A percentile compares a stretch with the other conserved stretches of the same genome.
These are phyloP conservation scores for Orestias chungarensis DNA, from an alignment of 2,797 vertebrate genomes.

Conservation along the genomic window DNA sequence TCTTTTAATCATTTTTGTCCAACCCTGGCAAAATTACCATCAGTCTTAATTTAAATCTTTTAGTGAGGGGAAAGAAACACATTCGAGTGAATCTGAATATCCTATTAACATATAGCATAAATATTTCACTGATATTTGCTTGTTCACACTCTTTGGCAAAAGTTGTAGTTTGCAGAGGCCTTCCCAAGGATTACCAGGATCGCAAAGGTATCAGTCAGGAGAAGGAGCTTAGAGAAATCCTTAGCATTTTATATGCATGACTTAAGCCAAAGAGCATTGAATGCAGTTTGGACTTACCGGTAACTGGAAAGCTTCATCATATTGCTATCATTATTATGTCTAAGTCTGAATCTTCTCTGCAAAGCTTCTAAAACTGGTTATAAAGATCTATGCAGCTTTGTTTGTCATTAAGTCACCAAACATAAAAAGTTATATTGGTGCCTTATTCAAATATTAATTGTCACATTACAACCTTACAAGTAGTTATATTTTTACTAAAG, in stretches of 20 bases:
- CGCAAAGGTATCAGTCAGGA: neutral
- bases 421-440: too few species aligned
- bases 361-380: neutral
- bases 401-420: too few species aligned
- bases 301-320: too few species aligned
- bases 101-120: neutral
- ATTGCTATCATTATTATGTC: too few species aligned
- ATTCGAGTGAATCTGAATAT: neutral
- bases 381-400: neutral
- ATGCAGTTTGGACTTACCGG: too few species aligned
- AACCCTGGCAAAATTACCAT: slow-evolving; percentile 6
- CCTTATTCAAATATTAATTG: too few species aligned
- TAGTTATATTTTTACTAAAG: neutral
- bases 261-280: too few species aligned
- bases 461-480: neutral
- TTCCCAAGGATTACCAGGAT: neutral
- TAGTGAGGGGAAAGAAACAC: neutral
- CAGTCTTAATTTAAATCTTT: neutral
- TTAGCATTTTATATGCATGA: neutral
- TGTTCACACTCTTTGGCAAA: neutral
- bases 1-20: slow-evolving; percentile 17
- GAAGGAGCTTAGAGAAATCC: neutral
- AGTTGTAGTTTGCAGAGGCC: neutral
- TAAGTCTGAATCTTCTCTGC: neutral
- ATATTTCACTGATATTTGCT: neutral